Evolutionary conservation across 2,888 invertebrate genomes (phyloP), one percentile per base, ranked within the genome.

Genomic region (Acrobasis consociella): DNA sequence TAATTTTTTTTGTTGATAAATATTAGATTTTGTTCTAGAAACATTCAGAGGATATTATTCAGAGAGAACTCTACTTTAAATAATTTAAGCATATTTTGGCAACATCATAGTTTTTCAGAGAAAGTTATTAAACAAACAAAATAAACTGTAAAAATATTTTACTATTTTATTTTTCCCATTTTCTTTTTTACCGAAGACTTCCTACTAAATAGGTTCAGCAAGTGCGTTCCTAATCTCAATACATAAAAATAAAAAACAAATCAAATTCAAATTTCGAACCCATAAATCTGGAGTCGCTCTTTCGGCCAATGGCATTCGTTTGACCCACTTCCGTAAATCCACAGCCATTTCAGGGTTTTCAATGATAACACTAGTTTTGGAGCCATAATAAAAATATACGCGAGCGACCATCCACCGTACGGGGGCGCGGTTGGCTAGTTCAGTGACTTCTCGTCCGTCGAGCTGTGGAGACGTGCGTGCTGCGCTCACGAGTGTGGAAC

Each of bases 381-480:
- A 71, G 74, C 72, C 71, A 76, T 78, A 80, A 81, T 81, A 83
- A 83, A 83, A 86, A 86, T 86, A 85, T 82, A 81, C 78, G 78
- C 76, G 74, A 74, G 80, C 76, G 74, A 74, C 78, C 76, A 76
- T 75, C 75, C 76, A 75, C 76, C 46, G 67, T 76, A 75, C 72
- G 81, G 82, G 78, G 82, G 83, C 80, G 83, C 82, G 83, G 83
- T 74, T 74, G 74, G 72, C 72, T 81, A 76, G 90, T 90, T 91
- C 91, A 91, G 90, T 91, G 91, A 90, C 89, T 90, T 80, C 86
- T 77, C 76, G 75, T 71, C 81, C 82, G 85, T 79, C 75, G 79
- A 68, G 69, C 65, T 31, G 76, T 67, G 71, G 66, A 81, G 77
- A 82, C 85, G 86, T 75, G 72, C 67, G 73, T 71, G 74, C 72